Evolutionary conservation across 2,113 vertebrate species (phyloP), one percentile per base, ranked within the genome.

Genomic region (Epinephelus lanceolatus): DNA sequence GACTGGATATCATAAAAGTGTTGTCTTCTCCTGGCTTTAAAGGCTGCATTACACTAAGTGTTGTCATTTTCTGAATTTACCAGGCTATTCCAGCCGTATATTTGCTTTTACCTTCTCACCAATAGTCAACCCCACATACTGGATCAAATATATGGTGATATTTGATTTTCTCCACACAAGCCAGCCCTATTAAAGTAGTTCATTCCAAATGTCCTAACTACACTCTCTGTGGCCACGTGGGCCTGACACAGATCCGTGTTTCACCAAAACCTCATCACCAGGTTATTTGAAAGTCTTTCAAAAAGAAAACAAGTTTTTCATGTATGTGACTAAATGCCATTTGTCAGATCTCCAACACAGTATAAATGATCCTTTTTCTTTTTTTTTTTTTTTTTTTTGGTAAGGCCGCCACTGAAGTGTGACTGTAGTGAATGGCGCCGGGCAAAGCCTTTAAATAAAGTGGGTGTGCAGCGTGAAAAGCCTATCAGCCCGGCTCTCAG

Each of bases 401-500:
- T 30, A 9, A 73, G 42, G 17, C 73, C 4, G 63, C 49, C 8
- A 2, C 71, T 81, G 84, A 76, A 68, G 79, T 85, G 81, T 81
- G 86, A 81, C 76, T 87, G 62, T 49, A 53, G 76, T 75, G 88
- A 80, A 70, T 12, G 71, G 76, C 62, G 30, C 37, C 11, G 68
- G 65, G 79, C 55, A 23, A 70, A 77, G 78, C 68, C 75, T 71
- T 77, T 77, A 75, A 80, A 83, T 87, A 73, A 83, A 87, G 80
- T 51, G 70, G 27, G 76, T 51, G 83, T 77, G 74, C 57, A 23
- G 81, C 55, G 42, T 89, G 78, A 78, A 83, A 76, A 86, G 80
- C 79, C 83, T 2, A 81, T 89, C 87, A 76, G 71, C 47, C 27
- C 4, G 57, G 18, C 71, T 77, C 87, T 86, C 83, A 76, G 78